A percentile compares a stretch with the other conserved stretches of the same genome.
These are phyloP conservation scores for Corythaeola cristata DNA, from an alignment of 2,113 vertebrate species.

Conservation along the genomic window DNA sequence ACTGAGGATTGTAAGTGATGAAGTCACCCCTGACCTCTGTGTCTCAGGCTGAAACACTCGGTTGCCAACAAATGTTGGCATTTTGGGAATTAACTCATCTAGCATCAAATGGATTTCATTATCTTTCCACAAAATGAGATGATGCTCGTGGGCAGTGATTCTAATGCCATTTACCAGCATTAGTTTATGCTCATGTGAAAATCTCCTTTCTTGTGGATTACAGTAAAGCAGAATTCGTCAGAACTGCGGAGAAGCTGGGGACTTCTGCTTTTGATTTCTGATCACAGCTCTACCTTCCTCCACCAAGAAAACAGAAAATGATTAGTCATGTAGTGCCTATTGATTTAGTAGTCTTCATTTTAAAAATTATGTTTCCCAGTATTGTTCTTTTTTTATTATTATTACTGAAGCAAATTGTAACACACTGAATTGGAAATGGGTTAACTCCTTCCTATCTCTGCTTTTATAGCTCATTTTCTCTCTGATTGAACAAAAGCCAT, in stretches of 20 bases:
- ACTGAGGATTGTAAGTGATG: not conserved
- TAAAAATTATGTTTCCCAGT: constrained; percentile 68
- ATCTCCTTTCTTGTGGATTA: constrained; percentile 6
- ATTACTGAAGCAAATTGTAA: constrained; percentile 71
- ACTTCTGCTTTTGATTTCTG: constrained; percentile 59
- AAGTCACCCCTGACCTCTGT: not conserved
- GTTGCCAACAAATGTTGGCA: not conserved
- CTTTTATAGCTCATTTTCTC: constrained; percentile 66
- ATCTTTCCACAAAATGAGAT: not conserved
- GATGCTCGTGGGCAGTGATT: not conserved
- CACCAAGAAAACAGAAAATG: constrained; percentile 60
- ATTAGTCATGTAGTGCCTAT: constrained; percentile 72
- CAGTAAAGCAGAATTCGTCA: constrained; percentile 15
- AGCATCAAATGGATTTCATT: constrained; percentile 27
- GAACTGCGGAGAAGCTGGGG: not conserved
- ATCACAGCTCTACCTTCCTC: constrained; percentile 60
- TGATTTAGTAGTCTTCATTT: constrained; percentile 74
- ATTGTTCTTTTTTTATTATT: constrained; percentile 71
- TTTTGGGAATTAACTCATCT: constrained; percentile 15
- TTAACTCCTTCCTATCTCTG: constrained; percentile 70
- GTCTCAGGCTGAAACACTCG: not conserved
- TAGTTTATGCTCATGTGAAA: not conserved
- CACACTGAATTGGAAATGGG: constrained; percentile 51
- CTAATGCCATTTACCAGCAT: not conserved
- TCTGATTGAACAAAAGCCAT: constrained; percentile 55